These are phyloP conservation scores for Amiota mariae DNA, from an alignment of 2,888 invertebrate species.

Conservation along the genomic window DNA sequence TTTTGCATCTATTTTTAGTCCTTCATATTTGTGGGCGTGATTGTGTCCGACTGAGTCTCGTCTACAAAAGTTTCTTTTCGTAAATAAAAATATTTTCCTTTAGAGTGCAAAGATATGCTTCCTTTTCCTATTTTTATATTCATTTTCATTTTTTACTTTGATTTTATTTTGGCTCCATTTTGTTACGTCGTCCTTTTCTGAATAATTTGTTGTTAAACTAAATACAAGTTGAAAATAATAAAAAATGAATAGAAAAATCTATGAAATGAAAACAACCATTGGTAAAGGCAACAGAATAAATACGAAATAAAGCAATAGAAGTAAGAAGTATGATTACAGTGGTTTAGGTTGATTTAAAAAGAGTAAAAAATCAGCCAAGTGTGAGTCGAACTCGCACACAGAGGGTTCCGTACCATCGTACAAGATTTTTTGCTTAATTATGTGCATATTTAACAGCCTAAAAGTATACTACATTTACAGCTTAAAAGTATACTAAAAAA, in stretches of 20 bases:
- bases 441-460: too few relatives aligned
- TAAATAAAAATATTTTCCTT: slow-evolving; percentile 54
- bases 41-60: neutral
- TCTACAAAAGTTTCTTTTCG: neutral
- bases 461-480: too few relatives aligned
- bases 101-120: slow-evolving; percentile 24
- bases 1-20: neutral
- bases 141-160: slow-evolving; percentile 11
- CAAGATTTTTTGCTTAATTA: too few relatives aligned
- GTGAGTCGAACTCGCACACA: too few relatives aligned
- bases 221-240: slow-evolving; percentile 60
- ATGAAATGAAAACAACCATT: slow-evolving; percentile 45
- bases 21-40: neutral
- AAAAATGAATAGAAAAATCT: slow-evolving; percentile 34
- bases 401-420: too few relatives aligned
- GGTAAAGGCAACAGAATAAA: slow-evolving; percentile 34
- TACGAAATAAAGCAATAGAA: too few relatives aligned
- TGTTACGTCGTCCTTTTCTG: slow-evolving; percentile 39
- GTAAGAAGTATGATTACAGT: neutral
- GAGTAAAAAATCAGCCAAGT: too few relatives aligned
- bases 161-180: slow-evolving; percentile 14
- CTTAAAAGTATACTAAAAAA: too few relatives aligned
- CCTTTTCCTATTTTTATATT: neutral
- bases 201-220: slow-evolving; percentile 67
- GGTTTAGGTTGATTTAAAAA: neutral